Percentiles rank a stretch among this genome's conserved stretches.
Conservation (phyloP, 1,140 invertebrate genomes). For the Apis laboriosa region DNA sequence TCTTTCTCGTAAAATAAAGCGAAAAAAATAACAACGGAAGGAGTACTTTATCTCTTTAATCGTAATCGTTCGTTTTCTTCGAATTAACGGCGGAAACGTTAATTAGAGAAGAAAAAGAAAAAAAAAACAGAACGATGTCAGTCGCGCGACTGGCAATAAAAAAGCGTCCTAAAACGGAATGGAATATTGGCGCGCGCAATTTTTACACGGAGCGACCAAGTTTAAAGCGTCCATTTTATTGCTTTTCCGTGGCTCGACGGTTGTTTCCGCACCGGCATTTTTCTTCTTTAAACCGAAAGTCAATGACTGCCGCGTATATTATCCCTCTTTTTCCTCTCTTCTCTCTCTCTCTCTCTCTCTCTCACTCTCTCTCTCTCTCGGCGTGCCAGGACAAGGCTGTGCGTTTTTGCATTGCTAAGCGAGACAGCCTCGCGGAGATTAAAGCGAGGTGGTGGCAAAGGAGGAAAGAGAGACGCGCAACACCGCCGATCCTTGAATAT, state of each 20-base stretch:
- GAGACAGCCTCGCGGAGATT: constrained; percentile 9
- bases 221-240: constrained; percentile 25
- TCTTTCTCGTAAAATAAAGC: not conserved
- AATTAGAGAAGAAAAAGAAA: constrained; percentile 7
- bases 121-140: not conserved
- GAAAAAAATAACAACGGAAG: not conserved
- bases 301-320: constrained; percentile 13
- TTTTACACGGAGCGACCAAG: not conserved
- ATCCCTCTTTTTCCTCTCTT: not conserved
- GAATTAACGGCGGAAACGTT: not conserved
- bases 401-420: constrained; percentile 25
- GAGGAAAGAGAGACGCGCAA: not conserved
- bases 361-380: not conserved
- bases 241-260: constrained; percentile 4
- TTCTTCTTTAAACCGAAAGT: constrained; percentile 34
- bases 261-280: not conserved
- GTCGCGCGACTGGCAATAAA: constrained; percentile 24
- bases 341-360: not conserved
- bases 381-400: not conserved
- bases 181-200: constrained; percentile 1
- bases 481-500: constrained; percentile 27
- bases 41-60: not conserved
- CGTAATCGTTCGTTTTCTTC: constrained; percentile 23
- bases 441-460: not conserved
- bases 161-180: not conserved